Evolutionary conservation across 2,113 vertebrate species (phyloP), one percentile per base, ranked within the genome.

Genomic region (Entelurus aequoreus): DNA sequence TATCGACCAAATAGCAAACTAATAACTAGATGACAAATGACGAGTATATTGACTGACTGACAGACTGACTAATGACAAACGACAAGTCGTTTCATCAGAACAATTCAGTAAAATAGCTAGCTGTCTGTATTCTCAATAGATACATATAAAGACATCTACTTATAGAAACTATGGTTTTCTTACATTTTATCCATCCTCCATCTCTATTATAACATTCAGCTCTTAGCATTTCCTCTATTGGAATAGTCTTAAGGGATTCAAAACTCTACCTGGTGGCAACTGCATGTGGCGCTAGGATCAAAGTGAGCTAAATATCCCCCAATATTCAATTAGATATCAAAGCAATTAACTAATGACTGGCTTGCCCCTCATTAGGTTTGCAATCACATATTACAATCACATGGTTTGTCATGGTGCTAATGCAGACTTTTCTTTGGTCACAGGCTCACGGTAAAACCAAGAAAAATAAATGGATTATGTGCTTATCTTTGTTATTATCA

Each of bases 131-230:
- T 72, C 49, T 65, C 49, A 75, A 54, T 63, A 76, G 72, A 28
- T 28, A 28, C 28, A 28, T 70, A 52, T 48, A 84, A 72, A 68
- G 64, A 54, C 62, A 53, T 49, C 65, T 84, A 75, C 82, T 80
- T 72, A 79, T 80, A 80, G 68, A 56, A 50, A 63, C 44, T 44
- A 40, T 60, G 50, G 60, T 63, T 82, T 28, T 86, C 77, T 48
- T 76, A 67, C 79, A 28, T 68, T 69, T 69, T 66, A 44, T 16
- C 35, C 14, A 28, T 74, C 35, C 14, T 37, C 62, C 48, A 60
- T 54, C 19, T 72, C 62, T 79, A 73, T 82, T 84, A 60, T 78
- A 66, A 80, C 75, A 77, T 71, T 60, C 42, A 60, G 60, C 50
- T 48, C 12, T 44, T 54, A 19, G 60, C 21, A 11, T 48, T 52